phyloP scores from a whole-genome alignment of 35 echinoderm and acorn worm genomes.

The Lytechinus variegatus region DNA sequence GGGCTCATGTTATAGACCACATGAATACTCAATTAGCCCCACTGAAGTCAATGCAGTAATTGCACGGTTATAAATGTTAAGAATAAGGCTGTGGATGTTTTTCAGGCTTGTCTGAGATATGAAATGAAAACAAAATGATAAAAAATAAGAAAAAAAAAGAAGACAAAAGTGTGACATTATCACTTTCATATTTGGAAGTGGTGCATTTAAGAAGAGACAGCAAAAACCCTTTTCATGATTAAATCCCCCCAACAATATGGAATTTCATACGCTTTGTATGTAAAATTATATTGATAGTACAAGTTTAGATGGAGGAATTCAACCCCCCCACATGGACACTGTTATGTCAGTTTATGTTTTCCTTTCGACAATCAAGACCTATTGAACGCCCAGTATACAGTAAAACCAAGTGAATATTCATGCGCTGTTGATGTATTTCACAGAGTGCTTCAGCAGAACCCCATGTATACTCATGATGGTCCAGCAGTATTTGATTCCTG shows the following conservation, averaged over 20 bases:
- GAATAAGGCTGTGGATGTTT: no score
- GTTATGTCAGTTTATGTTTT: neutral
- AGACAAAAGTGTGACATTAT: no score
- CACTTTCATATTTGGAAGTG: no score
- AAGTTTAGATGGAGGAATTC: neutral
- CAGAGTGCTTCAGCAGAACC: neutral
- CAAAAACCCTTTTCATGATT: no score
- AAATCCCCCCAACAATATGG: neutral
- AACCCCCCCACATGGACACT: neutral
- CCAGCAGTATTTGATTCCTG: neutral
- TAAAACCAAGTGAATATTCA: neutral
- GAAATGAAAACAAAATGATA: no score
- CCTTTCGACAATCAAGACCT: neutral
- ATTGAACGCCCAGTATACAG: neutral
- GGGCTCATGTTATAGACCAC: no score
- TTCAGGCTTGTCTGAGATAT: no score
- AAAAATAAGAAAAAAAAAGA: no score
- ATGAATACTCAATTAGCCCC: no score
- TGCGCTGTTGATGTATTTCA: neutral
- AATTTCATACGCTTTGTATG: neutral
- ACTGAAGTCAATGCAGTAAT: no score
- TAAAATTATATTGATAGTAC: neutral
- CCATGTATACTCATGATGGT: neutral
- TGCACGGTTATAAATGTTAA: no score
- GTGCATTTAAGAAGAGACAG: no score